phyloP scores from a whole-genome alignment of 2,888 invertebrate genomes.

The Drosophila kanekoi region DNA sequence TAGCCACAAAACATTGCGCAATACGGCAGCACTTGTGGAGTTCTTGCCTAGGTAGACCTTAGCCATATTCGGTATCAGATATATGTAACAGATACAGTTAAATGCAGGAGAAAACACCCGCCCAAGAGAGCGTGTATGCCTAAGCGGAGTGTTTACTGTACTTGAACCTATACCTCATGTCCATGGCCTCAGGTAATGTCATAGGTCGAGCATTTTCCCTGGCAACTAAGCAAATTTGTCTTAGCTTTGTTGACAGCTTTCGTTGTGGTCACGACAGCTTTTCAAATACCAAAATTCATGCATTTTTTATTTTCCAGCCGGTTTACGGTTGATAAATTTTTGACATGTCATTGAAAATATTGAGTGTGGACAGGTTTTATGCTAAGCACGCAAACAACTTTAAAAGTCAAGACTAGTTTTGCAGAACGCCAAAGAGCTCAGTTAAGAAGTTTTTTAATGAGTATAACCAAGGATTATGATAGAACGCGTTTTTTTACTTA shows the following conservation, averaged over 20 bases:
- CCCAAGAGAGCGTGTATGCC: too few relatives aligned
- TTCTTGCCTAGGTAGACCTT: too few relatives aligned
- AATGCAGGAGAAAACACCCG: too few relatives aligned
- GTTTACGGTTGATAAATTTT: neutral
- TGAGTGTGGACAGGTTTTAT: neutral
- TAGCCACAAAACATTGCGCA: neutral
- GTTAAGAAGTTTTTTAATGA: neutral
- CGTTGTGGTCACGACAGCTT: slow-evolving; percentile 20
- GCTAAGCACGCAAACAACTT: neutral
- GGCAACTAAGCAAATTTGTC: slow-evolving; percentile 1
- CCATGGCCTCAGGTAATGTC: slow-evolving; percentile 32
- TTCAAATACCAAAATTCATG: slow-evolving; percentile 5
- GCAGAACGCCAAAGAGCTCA: neutral
- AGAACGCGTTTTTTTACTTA: neutral
- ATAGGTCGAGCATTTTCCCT: slow-evolving; percentile 39
- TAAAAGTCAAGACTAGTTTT: slow-evolving; percentile 24
- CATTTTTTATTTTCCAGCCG: slow-evolving; percentile 10
- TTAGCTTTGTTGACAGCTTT: neutral
- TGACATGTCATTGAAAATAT: slow-evolving; percentile 30
- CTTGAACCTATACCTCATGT: neutral
- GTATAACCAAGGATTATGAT: neutral
- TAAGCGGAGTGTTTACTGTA: too few relatives aligned
- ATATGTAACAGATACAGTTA: too few relatives aligned
- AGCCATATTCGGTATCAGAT: too few relatives aligned
- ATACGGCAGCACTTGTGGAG: too few relatives aligned